phyloP scores from a whole-genome alignment of 2,113 vertebrate genomes.

The Thalassarche chlororhynchos region DNA sequence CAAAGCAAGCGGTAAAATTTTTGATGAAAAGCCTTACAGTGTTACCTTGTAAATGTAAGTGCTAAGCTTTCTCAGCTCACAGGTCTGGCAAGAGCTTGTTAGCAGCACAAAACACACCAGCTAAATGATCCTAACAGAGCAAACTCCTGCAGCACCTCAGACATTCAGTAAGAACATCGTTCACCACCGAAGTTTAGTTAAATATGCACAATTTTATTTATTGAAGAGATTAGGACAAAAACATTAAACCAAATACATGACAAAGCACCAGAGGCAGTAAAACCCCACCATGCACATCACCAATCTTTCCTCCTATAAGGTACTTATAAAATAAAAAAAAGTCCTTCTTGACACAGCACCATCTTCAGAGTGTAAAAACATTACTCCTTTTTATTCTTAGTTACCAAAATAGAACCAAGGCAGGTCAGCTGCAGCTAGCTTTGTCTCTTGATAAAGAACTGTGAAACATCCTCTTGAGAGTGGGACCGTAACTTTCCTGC shows the following conservation, averaged over 20 bases:
- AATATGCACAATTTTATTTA: slow-evolving; percentile 99
- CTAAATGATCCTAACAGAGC: background rate
- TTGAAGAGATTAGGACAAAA: slow-evolving; percentile 99
- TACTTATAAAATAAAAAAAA: slow-evolving; percentile 71
- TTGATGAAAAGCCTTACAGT: background rate
- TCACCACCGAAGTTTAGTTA: slow-evolving; percentile 73
- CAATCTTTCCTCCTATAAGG: slow-evolving; percentile 82
- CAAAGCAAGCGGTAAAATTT: background rate
- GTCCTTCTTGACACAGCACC: slow-evolving; percentile 93
- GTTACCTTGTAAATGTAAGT: background rate
- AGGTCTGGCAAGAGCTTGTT: background rate
- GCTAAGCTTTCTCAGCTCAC: background rate
- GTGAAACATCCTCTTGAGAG: slow-evolving; percentile 72
- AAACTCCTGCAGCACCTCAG: background rate
- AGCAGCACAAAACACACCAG: background rate
- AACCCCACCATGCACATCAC: slow-evolving; percentile 93
- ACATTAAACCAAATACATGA: slow-evolving; percentile 99
- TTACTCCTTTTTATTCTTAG: slow-evolving; percentile 82
- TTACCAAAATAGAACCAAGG: slow-evolving; percentile 82
- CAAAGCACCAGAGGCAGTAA: slow-evolving; percentile 99
- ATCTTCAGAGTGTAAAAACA: slow-evolving; percentile 88
- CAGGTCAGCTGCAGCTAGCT: slow-evolving; percentile 80
- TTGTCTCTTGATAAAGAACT: slow-evolving; percentile 80
- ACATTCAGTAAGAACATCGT: background rate
- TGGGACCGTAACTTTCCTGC: slow-evolving; percentile 74